Evolutionary conservation across 2,113 vertebrate genomes (phyloP).

Genomic region (Chaetodon trifascialis): DNA sequence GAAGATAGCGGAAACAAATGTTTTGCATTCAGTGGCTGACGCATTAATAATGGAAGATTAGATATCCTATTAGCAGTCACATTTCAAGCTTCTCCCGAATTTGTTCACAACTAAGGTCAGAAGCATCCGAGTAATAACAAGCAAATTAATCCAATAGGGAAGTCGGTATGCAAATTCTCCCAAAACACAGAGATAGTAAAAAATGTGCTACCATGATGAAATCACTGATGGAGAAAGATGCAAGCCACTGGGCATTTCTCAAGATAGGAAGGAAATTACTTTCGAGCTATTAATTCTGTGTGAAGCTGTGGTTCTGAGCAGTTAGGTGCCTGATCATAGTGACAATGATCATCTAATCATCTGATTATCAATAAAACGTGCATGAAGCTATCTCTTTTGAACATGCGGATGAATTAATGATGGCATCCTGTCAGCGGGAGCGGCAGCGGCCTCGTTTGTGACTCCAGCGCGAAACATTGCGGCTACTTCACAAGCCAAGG

Average conservation of each 20-base stretch:
- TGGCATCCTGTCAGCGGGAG: neutral
- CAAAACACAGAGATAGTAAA: constrained; percentile 14
- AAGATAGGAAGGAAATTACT: constrained; percentile 25
- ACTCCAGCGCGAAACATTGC: too few species aligned
- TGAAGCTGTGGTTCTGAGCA: constrained; percentile 25
- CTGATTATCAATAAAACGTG: constrained; percentile 24
- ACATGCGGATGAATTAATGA: neutral
- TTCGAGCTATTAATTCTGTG: constrained; percentile 44
- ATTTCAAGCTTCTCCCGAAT: constrained; percentile 61
- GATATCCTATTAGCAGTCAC: constrained; percentile 59
- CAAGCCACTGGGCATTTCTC: constrained; percentile 24
- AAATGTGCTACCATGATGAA: constrained; percentile 39
- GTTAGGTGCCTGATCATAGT: constrained; percentile 23
- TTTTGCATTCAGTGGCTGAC: constrained; percentile 44
- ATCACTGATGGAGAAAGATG: constrained; percentile 37
- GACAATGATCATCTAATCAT: constrained; percentile 12
- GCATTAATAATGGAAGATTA: constrained; percentile 65
- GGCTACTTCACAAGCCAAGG: neutral
- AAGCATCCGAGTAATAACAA: constrained; percentile 49
- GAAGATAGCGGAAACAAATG: constrained; percentile 3
- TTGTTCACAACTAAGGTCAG: constrained; percentile 57
- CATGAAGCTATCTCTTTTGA: neutral
- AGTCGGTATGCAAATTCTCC: constrained; percentile 35
- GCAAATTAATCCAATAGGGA: constrained; percentile 56
- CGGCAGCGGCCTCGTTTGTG: too few species aligned